Percentiles rank a stretch among this genome's conserved stretches.
Conservation (phyloP, 2,888 invertebrate species). For the Hydroisotoma schaefferi region DNA sequence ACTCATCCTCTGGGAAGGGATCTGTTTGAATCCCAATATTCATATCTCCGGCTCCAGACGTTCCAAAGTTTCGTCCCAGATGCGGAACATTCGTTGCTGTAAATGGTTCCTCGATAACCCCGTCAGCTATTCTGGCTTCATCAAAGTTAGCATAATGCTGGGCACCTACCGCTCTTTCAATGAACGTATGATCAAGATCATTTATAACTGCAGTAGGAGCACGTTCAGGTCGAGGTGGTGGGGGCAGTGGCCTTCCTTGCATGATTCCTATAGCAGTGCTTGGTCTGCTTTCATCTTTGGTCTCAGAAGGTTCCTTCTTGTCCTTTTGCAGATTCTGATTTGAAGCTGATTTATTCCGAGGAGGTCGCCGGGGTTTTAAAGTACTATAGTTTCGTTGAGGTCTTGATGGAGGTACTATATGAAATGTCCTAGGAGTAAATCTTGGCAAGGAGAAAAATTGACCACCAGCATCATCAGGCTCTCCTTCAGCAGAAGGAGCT, state of each 20-base stretch:
- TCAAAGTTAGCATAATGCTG: slow-evolving; percentile 47
- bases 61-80: background rate
- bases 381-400: slow-evolving; percentile 47
- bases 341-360: slow-evolving; percentile 38
- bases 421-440: slow-evolving; percentile 38
- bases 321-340: slow-evolving; percentile 15
- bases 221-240: slow-evolving; percentile 70
- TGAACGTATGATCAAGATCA: slow-evolving; percentile 42
- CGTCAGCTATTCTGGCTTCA: slow-evolving; percentile 18
- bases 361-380: slow-evolving; percentile 46
- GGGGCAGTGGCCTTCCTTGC: slow-evolving; percentile 78
- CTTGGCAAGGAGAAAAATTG: slow-evolving; percentile 44
- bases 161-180: slow-evolving; percentile 38
- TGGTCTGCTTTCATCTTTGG: slow-evolving; percentile 17
- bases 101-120: slow-evolving; percentile 20
- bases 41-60: slow-evolving; percentile 27
- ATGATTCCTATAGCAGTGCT: slow-evolving; percentile 55
- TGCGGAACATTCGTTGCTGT: slow-evolving; percentile 30
- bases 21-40: slow-evolving; percentile 77
- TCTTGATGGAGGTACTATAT: slow-evolving; percentile 43
- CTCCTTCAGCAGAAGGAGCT: background rate
- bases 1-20: slow-evolving; percentile 70
- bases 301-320: slow-evolving; percentile 8
- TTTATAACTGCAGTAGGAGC: slow-evolving; percentile 34
- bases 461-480: slow-evolving; percentile 12